These are phyloP conservation scores for Euclidia mi DNA, from an alignment of 2,888 invertebrate species.

Conservation along the genomic window DNA sequence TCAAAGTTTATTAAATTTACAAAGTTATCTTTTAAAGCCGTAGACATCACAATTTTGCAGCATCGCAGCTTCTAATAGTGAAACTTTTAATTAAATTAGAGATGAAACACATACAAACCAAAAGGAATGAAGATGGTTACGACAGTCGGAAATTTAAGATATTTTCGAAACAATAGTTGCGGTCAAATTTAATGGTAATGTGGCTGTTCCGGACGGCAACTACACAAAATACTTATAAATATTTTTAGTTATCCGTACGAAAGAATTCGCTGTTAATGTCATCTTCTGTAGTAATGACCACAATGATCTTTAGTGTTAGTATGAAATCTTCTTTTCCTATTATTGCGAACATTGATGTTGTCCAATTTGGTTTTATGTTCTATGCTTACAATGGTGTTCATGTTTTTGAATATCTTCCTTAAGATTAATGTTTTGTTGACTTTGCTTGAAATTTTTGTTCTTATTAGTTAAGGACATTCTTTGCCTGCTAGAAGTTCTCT, in stretches of 20 bases:
- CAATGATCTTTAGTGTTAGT: no score
- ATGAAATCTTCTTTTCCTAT: no score
- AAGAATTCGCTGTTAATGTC: neutral
- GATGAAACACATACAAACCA: constrained; percentile 34
- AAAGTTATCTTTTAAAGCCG: constrained; percentile 26
- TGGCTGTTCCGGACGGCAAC: neutral
- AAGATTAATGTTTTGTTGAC: neutral
- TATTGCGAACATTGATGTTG: no score
- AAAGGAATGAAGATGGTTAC: constrained; percentile 19
- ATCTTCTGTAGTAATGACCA: no score
- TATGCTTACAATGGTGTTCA: no score
- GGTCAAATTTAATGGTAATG: neutral
- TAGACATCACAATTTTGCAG: constrained; percentile 47
- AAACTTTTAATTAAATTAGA: constrained; percentile 66
- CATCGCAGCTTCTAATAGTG: constrained; percentile 47
- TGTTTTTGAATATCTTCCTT: no score
- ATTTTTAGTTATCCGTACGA: neutral
- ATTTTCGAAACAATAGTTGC: neutral
- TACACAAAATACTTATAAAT: constrained; percentile 1
- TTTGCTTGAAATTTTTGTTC: neutral
- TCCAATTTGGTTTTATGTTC: no score
- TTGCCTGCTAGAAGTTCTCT: no score
- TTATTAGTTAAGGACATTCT: neutral
- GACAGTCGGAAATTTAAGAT: constrained; percentile 8
- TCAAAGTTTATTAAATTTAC: constrained; percentile 41